A percentile compares a stretch with the other conserved stretches of the same genome.
phyloP scores from a whole-genome alignment of 2,888 invertebrate genomes.

The Merodon equestris region DNA sequence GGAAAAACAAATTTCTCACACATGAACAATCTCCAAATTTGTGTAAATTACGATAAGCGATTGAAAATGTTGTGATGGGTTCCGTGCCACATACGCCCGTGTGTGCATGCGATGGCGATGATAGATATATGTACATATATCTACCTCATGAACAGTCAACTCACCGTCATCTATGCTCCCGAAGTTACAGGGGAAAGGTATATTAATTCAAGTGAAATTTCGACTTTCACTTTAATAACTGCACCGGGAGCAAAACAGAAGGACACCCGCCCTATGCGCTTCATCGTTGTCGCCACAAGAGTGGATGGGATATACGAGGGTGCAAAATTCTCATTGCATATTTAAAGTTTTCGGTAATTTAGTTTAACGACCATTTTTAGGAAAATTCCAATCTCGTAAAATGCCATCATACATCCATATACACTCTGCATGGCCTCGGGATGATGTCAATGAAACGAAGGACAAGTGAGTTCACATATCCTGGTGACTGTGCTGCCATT shows the following conservation, averaged over 20 bases:
- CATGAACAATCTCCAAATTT: constrained; percentile 62
- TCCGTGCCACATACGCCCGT: background rate
- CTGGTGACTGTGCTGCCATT: constrained; percentile 31
- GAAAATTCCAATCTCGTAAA: constrained; percentile 61
- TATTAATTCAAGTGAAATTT: constrained; percentile 26
- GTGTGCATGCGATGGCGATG: no score
- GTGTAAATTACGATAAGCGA: constrained; percentile 67
- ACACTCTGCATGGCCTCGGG: no score
- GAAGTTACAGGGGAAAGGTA: no score
- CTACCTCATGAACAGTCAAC: background rate
- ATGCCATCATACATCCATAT: constrained; percentile 28
- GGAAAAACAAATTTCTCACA: constrained; percentile 62
- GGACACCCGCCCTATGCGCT: no score
- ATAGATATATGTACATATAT: constrained; percentile 32
- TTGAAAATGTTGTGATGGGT: constrained; percentile 31
- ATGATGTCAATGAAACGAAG: no score
- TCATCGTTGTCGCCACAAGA: no score
- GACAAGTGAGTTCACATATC: constrained; percentile 8
- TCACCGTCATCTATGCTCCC: background rate
- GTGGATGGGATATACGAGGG: constrained; percentile 18
- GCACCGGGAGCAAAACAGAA: constrained; percentile 6
- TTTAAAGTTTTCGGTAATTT: constrained; percentile 65
- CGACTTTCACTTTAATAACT: constrained; percentile 58
- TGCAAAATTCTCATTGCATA: constrained; percentile 53
- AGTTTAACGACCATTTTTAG: constrained; percentile 63